Evolutionary conservation across 2,797 vertebrate genomes (phyloP), one percentile per base, ranked within the genome.

Genomic region (Emydoidea blandingii): DNA sequence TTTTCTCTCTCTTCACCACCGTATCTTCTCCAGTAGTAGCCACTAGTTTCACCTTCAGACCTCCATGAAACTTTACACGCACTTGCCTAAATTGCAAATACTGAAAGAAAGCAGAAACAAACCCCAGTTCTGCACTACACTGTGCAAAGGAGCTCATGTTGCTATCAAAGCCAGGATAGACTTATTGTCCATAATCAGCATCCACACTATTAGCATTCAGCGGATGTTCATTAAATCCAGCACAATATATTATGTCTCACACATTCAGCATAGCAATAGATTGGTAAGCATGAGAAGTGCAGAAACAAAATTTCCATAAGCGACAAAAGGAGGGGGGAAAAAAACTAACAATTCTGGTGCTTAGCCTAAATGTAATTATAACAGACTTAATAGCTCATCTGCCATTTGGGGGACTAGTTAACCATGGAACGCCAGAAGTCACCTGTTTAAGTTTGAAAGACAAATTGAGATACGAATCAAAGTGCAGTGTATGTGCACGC

Each of bases 401-500:
- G 76, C 56, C 12, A 16, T 49, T 49, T 72, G 65, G 54, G 87
- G 49, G 18, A 85, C 25, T n/a, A 79, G 68, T 18, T 29, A 44
- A 78, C 74, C 44, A 15, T 1, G 76, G 44, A 87, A 25, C 0
- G 0, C 34, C n/a, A 57, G 12, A 47, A 44, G 74, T 76, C 41
- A 76, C 74, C 25, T 19, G 18, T 23, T 72, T 72, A 41, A 41
- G 57, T 85, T n/a, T 85, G 83, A 91, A 3, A 79, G 54, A 0
- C 0, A 49, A 37, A 23, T 18, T 18, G 47, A 16, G 27, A 50
- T 41, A 21, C 31, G 18, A 14, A 5, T 18, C 34, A 19, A 59
- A 50, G 16, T 34, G 34, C 34, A 83, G 12, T n/a, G 27, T 0
- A 0, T 1, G 0, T 72, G 54, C 12, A 62, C 15, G 4, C 3